Conservation (phyloP, 2,888 invertebrate genomes). For the Lasius fuliginosus region DNA sequence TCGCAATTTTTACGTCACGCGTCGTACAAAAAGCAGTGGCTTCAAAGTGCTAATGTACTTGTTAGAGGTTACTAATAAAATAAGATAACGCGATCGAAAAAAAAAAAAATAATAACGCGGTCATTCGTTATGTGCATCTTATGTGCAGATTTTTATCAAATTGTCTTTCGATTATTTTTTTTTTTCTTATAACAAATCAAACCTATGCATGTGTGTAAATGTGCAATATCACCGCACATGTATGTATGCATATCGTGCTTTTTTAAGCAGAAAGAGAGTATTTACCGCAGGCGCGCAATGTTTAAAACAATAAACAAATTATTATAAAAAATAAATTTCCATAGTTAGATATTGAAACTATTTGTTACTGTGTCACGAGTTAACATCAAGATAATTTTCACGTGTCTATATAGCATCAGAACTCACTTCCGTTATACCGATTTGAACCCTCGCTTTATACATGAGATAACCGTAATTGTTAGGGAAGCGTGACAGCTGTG, state of each 20-base stretch:
- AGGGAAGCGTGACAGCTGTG: background rate
- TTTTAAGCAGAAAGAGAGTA: background rate
- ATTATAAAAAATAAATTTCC: background rate
- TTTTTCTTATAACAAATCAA: conserved; percentile 6
- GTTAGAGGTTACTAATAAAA: background rate
- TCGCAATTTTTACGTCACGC: conserved; percentile 16
- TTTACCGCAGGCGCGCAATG: background rate
- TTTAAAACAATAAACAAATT: conserved; percentile 12
- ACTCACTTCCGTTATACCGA: conserved; percentile 4
- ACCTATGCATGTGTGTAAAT: background rate
- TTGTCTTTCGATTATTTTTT: background rate
- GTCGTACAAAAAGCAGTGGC: background rate
- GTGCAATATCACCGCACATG: background rate
- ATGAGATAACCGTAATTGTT: conserved; percentile 15
- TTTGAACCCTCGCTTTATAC: background rate
- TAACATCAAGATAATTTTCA: background rate
- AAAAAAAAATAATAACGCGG: conserved; percentile 10
- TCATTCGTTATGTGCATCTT: conserved; percentile 5
- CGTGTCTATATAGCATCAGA: background rate
- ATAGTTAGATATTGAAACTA: background rate
- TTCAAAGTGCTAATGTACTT: conserved; percentile 4
- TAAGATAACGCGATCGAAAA: background rate
- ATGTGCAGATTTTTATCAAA: background rate
- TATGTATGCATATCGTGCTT: background rate
- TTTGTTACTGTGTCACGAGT: background rate